Base-by-base conservation (phyloP, 2,888 invertebrate genomes). In the Magallana nippona region DNA sequence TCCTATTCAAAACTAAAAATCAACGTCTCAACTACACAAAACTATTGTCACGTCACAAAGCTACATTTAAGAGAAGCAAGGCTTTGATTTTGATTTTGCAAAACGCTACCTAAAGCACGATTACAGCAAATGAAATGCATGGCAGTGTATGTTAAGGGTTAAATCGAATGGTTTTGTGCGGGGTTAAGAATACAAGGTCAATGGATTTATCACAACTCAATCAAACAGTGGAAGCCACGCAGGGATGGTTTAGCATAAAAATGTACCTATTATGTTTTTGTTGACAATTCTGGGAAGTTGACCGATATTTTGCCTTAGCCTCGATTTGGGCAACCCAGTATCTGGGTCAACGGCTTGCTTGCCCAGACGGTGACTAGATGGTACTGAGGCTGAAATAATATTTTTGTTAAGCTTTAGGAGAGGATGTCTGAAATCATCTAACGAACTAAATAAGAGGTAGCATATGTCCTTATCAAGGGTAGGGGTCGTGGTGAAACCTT, bases 331-430 rank as follows among this genome's bases (percentile, higher is more conserved):
- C 32, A 89, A 85, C 78, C 89, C 88, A 17, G 88, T 88, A 86
- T 89, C 89, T 55, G 89, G 87, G 86, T 89, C 88, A 85, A 86
- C 82, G 83, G 87, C 87, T 86, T 88, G 86, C 84, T 88, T 88
- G 44, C 83, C 55, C 55, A 84, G 71, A 86, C 85, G 87, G 62
- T 87, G 84, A 60, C 82, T 83, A 55, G 83, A 82, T 62, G 85
- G 85, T n/a, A 82, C 84, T 13, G 85, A 87, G 57, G 82, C 82
- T 55, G 84, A 82, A 81, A 86, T 82, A 84, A 80, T 63, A 83
- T 81, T 19, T 19, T 78, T 10, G 60, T 11, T 11, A 80, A 8
- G 44, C 11, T 80, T 58, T 15, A 58, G 17, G 13, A 17, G 15
- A 57, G 19, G 58, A 11, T 17, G 22, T 60, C 62, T 60, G 2